Evolutionary conservation across 2,797 vertebrate genomes (phyloP), one percentile per base, ranked within the genome.

Genomic region (Mionectes olivaceus): DNA sequence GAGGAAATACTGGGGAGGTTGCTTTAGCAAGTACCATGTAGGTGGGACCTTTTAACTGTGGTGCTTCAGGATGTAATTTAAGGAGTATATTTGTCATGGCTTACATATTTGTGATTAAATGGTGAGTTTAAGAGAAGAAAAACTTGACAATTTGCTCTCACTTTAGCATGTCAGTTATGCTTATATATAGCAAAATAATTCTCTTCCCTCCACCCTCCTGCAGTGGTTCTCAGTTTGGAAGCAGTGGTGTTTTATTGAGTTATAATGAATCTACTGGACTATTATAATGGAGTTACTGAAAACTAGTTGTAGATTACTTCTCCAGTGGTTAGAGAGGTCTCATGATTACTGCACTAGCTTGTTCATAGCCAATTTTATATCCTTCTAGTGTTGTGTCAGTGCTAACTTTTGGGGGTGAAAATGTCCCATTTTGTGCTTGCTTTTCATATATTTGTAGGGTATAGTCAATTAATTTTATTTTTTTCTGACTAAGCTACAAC

Each of bases 1-100:
- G 37, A 83, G 44, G 70, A 84, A 84, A 49, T 55, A 76, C 0
- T 81, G 59, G n/a, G 27, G 43, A 44, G 33, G 22, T 75, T 67
- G 44, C 30, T 83, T 92, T 74, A 84, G 74, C 87, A 82, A 76
- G 63, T 35, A 53, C 33, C 24, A 35, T 46, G 13, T 80, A 74
- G 47, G 49, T 76, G 55, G 56, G 25, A 74, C 44, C 13, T 63
- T 87, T 70, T 37, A 69, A 52, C 15, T 67, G 30, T 61, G 9
- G 7, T 85, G 35, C 41, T n/a, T 76, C 33, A 7, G 25, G 46
- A 27, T 50, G 19, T 69, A 63, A 56, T 44, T 76, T 79, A 69
- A 79, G 50, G 44, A 33, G 23, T 35, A 1, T 69, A 50, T 50
- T 90, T 94, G 30, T 59, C 25, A 4, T 57, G 6, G 43, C 91